Evolutionary conservation across 2,888 invertebrate species (phyloP), one percentile per base, ranked within the genome.

Genomic region (Hololepta plana): DNA sequence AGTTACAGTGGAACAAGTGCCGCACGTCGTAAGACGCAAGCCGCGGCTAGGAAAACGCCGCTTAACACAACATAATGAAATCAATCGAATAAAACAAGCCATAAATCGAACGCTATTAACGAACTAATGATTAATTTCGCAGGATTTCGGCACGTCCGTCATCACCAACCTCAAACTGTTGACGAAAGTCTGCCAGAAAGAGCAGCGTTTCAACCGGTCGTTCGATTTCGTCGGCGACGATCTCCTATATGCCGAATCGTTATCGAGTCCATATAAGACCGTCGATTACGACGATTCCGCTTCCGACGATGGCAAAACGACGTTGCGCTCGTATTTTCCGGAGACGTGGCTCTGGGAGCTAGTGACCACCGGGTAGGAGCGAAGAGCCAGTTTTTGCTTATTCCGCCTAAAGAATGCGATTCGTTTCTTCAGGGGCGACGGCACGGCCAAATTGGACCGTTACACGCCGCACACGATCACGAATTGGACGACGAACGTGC

Each of bases 301-400:
- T n/a, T n/a, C n/a, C n/a, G n/a, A n/a, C n/a, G n/a, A n/a, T n/a
- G n/a, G n/a, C n/a, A n/a, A n/a, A n/a, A n/a, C n/a, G n/a, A n/a
- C 47, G 2, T 25, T 34, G 6, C 37, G 64, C 28, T 56, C 59
- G 0, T 55, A 51, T 32, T 62, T 62, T 33, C 64, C 64, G 2
- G 64, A 73, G 59, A 69, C 72, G 0, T 74, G 73, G 73, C 46
- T 74, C 1, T 74, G 73, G 73, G 67, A 72, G 9, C 40, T 68
- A 20, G 46, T 60, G 11, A 51, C 57, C 7, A 53, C 55, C 5
- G 53, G 54, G 61, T 61, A 45, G 35, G 33, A n/a, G n/a, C n/a
- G n/a, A n/a, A n/a, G n/a, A n/a, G n/a, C n/a, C n/a, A n/a, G n/a
- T n/a, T n/a, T n/a, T n/a, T n/a, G n/a, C n/a, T n/a, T n/a, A n/a